A percentile compares a stretch with the other conserved stretches of the same genome.
Conservation (phyloP, 2,888 invertebrate genomes). For the Baccha elongata region DNA sequence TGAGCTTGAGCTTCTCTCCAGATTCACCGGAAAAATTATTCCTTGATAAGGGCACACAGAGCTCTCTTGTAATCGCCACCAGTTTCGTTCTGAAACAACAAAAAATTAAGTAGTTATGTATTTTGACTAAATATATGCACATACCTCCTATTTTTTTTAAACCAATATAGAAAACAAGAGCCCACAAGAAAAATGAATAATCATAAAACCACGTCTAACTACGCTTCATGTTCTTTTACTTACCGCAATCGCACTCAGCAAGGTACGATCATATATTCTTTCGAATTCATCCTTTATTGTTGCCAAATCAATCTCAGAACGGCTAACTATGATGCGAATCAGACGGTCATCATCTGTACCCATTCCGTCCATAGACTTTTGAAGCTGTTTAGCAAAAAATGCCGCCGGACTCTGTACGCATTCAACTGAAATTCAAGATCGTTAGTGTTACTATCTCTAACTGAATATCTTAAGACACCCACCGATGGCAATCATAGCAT, state of each 20-base stretch:
- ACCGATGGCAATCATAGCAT: constrained; percentile 88
- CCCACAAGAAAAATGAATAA: constrained; percentile 38
- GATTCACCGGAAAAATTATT: too few species aligned
- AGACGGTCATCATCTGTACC: constrained; percentile 88
- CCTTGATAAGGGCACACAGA: constrained; percentile 81
- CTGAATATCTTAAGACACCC: background rate
- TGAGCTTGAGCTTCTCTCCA: background rate
- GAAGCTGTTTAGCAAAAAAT: constrained; percentile 87
- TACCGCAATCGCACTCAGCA: constrained; percentile 86
- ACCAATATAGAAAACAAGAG: constrained; percentile 23
- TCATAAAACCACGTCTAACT: constrained; percentile 31
- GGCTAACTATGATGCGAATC: constrained; percentile 87
- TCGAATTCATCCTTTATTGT: constrained; percentile 88
- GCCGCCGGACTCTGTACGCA: constrained; percentile 86
- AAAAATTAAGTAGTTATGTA: background rate
- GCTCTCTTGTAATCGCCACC: constrained; percentile 84
- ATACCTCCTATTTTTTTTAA: constrained; percentile 56
- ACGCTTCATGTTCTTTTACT: constrained; percentile 29
- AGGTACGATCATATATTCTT: constrained; percentile 86
- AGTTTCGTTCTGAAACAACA: constrained; percentile 82
- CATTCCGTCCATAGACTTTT: constrained; percentile 86
- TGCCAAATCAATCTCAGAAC: constrained; percentile 87
- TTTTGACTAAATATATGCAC: background rate
- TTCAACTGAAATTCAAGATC: constrained; percentile 84
- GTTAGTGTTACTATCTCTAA: background rate